Base-by-base conservation (phyloP, 2,888 invertebrate species). In the Phengaris arion region DNA sequence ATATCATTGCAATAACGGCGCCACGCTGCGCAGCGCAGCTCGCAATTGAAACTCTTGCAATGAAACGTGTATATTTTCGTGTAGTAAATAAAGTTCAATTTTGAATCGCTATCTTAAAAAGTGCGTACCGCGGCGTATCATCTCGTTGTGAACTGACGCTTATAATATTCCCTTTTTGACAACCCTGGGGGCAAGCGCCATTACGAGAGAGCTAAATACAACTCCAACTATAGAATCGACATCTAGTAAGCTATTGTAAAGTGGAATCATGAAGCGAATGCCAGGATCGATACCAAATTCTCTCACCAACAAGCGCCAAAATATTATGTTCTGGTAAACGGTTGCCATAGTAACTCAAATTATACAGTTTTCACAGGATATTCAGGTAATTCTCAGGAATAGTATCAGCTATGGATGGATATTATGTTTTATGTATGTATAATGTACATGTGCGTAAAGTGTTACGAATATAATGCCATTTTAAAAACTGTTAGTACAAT, bases 121-220 rank as follows among this genome's bases (percentile, higher is more conserved):
- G 22, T 22, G 22, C 22, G 22, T 1, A 22, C 22, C 22, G 22
- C 22, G 22, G 22, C 22, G 22, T 22, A 22, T 22, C 22, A 7
- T 59, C 10, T 10, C 59, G 59, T 9, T 10, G 22, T 35, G 35
- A 35, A 35, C 35, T 35, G 35, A 5, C 59, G 15, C 59, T 35
- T 7, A 22, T 35, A 64, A 35, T 13, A 10, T 45, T 35, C 12
- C 35, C 3, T 35, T 64, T 45, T 10, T 6, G 13, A 1, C 64
- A 45, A 45, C 64, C 64, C 64, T 64, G 35, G 64, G 35, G 69
- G 57, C 57, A 35, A 57, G 55, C 70, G 10, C 69, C 69, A 75
- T 75, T 70, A 57, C 54, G 52, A 55, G 54, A 70, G 70, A 70
- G 75, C 75, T 70, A 57, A 75, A 70, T 70, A 75, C 48, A 69